Evolutionary conservation across 2,113 vertebrate species (phyloP).

Genomic region (Zapus hudsonius): DNA sequence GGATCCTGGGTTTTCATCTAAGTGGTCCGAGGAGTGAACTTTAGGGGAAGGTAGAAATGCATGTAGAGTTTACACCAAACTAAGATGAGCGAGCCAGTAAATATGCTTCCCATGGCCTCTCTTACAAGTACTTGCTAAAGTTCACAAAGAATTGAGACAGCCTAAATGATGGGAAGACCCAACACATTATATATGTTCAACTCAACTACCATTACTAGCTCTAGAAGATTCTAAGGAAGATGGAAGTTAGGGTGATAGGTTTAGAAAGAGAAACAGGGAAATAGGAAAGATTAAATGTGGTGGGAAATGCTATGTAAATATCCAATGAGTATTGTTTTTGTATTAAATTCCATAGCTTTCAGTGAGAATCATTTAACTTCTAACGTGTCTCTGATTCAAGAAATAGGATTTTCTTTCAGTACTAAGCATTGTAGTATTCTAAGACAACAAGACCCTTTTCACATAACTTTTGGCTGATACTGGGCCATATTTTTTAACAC

Average conservation of each 20-base stretch:
- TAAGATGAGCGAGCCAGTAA: background rate
- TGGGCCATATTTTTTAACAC: background rate
- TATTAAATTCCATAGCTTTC: background rate
- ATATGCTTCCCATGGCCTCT: background rate
- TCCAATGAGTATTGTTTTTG: constrained; percentile 21
- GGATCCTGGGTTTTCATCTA: background rate
- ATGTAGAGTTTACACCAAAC: background rate
- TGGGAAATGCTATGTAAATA: background rate
- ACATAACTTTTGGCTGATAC: background rate
- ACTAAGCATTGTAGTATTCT: background rate
- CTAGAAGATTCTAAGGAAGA: background rate
- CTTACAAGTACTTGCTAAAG: background rate
- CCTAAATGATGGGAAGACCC: background rate
- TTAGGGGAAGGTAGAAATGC: background rate
- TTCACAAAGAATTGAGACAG: accelerated
- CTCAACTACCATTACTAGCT: background rate
- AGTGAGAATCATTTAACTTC: background rate
- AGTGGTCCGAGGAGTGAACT: background rate
- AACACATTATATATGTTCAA: background rate
- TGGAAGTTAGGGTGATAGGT: background rate
- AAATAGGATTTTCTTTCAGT: background rate
- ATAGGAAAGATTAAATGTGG: background rate
- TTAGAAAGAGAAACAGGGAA: background rate
- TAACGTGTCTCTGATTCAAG: background rate
- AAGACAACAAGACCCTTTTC: background rate